Conservation (phyloP, 2,113 vertebrate genomes). For the Pseudorhombus dupliciocellatus region DNA sequence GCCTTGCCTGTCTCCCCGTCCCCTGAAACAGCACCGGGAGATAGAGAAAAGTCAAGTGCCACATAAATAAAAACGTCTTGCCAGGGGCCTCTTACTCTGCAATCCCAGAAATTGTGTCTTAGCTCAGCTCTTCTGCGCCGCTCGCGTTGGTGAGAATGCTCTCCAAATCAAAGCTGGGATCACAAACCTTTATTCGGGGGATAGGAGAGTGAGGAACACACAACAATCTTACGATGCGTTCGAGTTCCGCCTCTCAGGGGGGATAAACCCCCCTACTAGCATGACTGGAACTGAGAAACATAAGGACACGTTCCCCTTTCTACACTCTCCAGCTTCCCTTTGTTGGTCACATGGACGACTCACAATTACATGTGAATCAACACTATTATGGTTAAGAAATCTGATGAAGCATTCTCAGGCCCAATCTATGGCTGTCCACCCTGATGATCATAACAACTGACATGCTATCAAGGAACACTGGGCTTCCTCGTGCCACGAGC, state of each 20-base stretch:
- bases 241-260: constrained; percentile 52
- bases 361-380: constrained; percentile 62
- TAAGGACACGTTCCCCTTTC: constrained; percentile 19
- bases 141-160: constrained; percentile 57
- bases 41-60: constrained; percentile 64
- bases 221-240: constrained; percentile 66
- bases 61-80: constrained; percentile 70
- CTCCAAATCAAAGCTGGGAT: constrained; percentile 72
- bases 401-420: constrained; percentile 46
- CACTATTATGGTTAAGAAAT: constrained; percentile 55
- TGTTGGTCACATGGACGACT: constrained; percentile 38
- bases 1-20: constrained; percentile 3
- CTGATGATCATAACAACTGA: constrained; percentile 49
- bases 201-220: constrained; percentile 62
- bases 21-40: constrained; percentile 24
- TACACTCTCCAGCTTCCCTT: constrained; percentile 29
- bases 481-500: constrained; percentile 35
- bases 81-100: constrained; percentile 70
- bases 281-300: constrained; percentile 54
- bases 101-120: constrained; percentile 69
- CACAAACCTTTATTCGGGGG: constrained; percentile 58
- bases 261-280: constrained; percentile 57
- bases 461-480: constrained; percentile 27
- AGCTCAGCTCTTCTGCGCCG: constrained; percentile 68
- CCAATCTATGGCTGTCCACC: constrained; percentile 19